phyloP scores from a whole-genome alignment of 2,113 vertebrate genomes.

The Lipotes vexillifer region DNA sequence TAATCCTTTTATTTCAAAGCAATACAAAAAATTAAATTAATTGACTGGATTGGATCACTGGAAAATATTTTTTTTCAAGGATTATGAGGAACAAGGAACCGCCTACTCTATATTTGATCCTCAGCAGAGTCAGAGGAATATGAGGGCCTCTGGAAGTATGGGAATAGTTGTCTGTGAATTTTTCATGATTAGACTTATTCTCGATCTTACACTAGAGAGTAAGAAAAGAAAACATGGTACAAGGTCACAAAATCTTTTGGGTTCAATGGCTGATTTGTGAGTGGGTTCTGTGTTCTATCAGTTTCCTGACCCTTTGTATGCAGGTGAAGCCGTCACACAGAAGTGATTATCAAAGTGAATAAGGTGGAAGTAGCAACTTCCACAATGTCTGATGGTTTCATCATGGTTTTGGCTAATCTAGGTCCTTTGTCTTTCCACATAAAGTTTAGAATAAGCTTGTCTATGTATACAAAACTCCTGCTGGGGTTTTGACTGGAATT shows the following conservation, averaged over 20 bases:
- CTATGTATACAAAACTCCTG: not conserved
- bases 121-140: constrained; percentile 29
- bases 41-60: not conserved
- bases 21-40: constrained; percentile 34
- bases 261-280: not conserved
- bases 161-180: not conserved
- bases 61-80: not conserved
- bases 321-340: not conserved
- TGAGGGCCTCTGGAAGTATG: not conserved
- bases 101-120: not conserved
- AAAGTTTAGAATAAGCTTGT: not conserved
- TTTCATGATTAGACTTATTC: not conserved
- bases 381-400: not conserved
- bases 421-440: not conserved
- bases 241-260: not conserved
- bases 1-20: constrained; percentile 45
- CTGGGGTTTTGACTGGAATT: not conserved
- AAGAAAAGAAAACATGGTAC: not conserved
- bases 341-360: not conserved
- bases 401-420: not conserved
- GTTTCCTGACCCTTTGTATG: not conserved
- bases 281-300: not conserved
- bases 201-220: not conserved
- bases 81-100: not conserved
- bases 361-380: not conserved